Evolutionary conservation across 2,888 invertebrate species (phyloP).

Genomic region (Schizotus pectinicornis): DNA sequence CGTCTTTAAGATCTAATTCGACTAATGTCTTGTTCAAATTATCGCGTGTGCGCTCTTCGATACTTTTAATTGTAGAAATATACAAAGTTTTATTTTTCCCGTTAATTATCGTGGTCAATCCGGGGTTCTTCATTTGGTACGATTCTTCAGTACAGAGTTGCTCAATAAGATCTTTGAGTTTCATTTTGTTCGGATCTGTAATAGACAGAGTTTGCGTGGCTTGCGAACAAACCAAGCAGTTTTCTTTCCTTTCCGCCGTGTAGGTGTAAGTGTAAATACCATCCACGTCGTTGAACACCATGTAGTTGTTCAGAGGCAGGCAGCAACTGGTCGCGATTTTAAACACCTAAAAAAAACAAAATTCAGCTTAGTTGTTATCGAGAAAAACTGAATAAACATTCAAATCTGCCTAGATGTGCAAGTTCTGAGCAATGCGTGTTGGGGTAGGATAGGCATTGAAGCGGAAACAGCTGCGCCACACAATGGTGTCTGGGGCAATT

Average conservation of each 20-base stretch:
- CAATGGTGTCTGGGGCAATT: too few relatives aligned
- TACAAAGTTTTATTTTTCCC: constrained; percentile 92
- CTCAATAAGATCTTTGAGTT: constrained; percentile 82
- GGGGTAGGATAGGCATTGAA: too few relatives aligned
- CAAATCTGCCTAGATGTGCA: too few relatives aligned
- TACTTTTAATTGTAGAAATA: constrained; percentile 89
- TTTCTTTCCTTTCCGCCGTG: constrained; percentile 84
- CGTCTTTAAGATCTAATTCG: constrained; percentile 85
- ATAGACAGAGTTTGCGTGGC: constrained; percentile 69
- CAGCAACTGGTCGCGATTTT: constrained; percentile 95
- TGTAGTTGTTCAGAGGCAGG: constrained; percentile 90
- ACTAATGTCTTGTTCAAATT: constrained; percentile 87
- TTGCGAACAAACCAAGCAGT: constrained; percentile 90
- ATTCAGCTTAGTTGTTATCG: too few relatives aligned
- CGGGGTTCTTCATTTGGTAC: constrained; percentile 92
- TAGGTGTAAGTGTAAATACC: constrained; percentile 97
- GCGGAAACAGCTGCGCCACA: too few relatives aligned
- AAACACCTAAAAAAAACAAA: constrained; percentile 70
- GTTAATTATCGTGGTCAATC: constrained; percentile 80
- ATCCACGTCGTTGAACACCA: constrained; percentile 95
- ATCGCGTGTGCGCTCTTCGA: constrained; percentile 85
- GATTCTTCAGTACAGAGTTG: constrained; percentile 76
- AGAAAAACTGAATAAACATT: too few relatives aligned
- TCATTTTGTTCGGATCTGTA: constrained; percentile 68
- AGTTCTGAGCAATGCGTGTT: too few relatives aligned